A percentile compares a stretch with the other conserved stretches of the same genome.
Conservation (phyloP, 2,888 invertebrate genomes). For the Cyclophora albipunctata region DNA sequence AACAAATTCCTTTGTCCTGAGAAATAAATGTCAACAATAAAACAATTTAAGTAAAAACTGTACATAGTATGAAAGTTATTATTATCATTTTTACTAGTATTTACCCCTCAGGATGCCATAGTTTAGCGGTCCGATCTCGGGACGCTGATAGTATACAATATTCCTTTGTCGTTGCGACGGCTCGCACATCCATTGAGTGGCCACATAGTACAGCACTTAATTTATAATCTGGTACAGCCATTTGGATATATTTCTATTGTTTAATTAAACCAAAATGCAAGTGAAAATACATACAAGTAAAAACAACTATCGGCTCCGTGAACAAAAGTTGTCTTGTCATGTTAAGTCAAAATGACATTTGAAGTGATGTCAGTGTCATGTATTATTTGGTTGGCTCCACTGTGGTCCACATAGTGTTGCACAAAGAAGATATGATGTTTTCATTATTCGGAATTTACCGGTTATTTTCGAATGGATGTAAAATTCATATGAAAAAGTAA, state of each 20-base stretch:
- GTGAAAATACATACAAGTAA: slow-evolving; percentile 15
- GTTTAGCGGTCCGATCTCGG: slow-evolving; percentile 89
- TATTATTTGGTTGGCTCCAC: no score
- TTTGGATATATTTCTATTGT: slow-evolving; percentile 21
- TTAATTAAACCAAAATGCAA: slow-evolving; percentile 22
- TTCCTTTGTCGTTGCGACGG: slow-evolving; percentile 79
- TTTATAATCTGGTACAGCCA: slow-evolving; percentile 80
- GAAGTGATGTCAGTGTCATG: background rate
- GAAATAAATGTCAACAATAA: slow-evolving; percentile 15
- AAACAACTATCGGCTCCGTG: slow-evolving; percentile 32
- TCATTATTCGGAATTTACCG: no score
- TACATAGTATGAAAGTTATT: no score
- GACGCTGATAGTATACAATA: slow-evolving; percentile 90
- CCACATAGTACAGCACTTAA: slow-evolving; percentile 85
- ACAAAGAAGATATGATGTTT: no score
- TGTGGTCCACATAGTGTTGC: no score
- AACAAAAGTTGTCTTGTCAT: slow-evolving; percentile 57
- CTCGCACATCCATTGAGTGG: slow-evolving; percentile 90
- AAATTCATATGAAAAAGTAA: no score
- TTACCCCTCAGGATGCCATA: slow-evolving; percentile 88
- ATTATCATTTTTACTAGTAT: no score
- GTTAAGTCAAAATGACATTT: slow-evolving; percentile 6
- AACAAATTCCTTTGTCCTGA: slow-evolving; percentile 76
- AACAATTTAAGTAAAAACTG: slow-evolving; percentile 1
- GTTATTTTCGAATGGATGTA: no score